Conservation (phyloP, 2,888 invertebrate genomes). For the Encarsia formosa region DNA sequence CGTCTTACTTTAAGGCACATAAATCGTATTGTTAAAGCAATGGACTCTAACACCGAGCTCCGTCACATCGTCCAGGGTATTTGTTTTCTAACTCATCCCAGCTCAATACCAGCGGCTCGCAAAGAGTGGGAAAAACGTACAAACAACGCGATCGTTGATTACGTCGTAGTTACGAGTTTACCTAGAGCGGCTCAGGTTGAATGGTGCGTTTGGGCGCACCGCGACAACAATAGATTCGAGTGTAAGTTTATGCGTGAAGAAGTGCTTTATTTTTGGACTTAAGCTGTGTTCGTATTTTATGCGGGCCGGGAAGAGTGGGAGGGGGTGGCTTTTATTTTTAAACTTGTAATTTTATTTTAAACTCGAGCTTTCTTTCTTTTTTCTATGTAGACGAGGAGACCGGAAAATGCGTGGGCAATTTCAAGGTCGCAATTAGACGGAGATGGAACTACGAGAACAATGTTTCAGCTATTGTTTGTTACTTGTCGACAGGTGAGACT, state of each 20-base stretch:
- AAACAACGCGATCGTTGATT: conserved; percentile 83
- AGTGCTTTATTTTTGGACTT: conserved; percentile 5
- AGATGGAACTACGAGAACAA: conserved; percentile 88
- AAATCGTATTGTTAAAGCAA: conserved; percentile 74
- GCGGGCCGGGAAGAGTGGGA: too few species aligned
- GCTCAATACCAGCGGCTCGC: conserved; percentile 69
- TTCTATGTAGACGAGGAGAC: conserved; percentile 78
- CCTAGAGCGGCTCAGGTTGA: conserved; percentile 80
- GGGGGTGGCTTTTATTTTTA: background rate
- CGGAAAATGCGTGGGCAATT: conserved; percentile 78
- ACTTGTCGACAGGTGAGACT: conserved; percentile 66
- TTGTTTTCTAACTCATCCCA: conserved; percentile 77
- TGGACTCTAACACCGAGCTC: conserved; percentile 72
- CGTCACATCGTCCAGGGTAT: conserved; percentile 81
- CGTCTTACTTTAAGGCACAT: conserved; percentile 80
- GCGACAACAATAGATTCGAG: conserved; percentile 81
- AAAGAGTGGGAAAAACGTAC: conserved; percentile 78
- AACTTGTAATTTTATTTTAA: background rate
- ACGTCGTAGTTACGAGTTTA: conserved; percentile 76
- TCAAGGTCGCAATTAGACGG: conserved; percentile 77
- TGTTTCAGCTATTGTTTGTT: conserved; percentile 80
- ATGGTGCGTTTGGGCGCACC: conserved; percentile 92
- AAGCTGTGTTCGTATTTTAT: too few species aligned
- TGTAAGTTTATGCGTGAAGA: conserved; percentile 58
- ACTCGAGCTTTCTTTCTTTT: too few species aligned